Conservation (phyloP, 2,113 vertebrate genomes). For the Zosterops pallidus region DNA sequence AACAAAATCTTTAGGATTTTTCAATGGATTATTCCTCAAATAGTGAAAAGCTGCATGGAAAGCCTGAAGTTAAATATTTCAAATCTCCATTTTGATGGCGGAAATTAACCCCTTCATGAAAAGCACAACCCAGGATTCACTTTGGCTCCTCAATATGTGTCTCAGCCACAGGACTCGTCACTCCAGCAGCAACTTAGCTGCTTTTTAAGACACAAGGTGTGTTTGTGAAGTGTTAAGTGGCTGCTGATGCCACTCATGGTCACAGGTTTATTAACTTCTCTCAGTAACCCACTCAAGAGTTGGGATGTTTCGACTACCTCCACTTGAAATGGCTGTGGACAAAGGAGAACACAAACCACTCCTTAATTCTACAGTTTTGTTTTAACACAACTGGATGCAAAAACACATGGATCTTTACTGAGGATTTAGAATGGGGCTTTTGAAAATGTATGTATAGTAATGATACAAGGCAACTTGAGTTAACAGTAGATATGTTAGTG, state of each 20-base stretch:
- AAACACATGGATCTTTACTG: neutral
- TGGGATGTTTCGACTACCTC: neutral
- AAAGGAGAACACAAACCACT: neutral
- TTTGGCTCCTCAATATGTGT: neutral
- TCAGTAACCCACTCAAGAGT: neutral
- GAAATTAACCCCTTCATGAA: neutral
- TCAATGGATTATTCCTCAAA: slow-evolving; percentile 1
- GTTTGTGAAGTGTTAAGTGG: neutral
- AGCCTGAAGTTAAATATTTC: neutral
- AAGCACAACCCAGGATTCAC: neutral
- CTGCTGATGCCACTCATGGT: neutral
- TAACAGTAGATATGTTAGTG: neutral
- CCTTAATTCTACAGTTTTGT: neutral
- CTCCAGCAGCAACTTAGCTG: neutral
- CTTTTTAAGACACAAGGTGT: neutral
- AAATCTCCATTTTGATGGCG: neutral
- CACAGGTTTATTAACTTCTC: neutral
- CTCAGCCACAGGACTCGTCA: neutral
- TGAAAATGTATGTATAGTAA: neutral
- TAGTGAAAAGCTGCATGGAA: neutral
- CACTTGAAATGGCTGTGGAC: neutral
- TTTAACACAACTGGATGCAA: neutral
- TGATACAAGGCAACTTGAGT: neutral
- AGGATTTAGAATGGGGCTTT: neutral
- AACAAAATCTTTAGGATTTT: slow-evolving; percentile 38